phyloP scores from a whole-genome alignment of 2,888 invertebrate species.

The Carpatolechia fugitivella region DNA sequence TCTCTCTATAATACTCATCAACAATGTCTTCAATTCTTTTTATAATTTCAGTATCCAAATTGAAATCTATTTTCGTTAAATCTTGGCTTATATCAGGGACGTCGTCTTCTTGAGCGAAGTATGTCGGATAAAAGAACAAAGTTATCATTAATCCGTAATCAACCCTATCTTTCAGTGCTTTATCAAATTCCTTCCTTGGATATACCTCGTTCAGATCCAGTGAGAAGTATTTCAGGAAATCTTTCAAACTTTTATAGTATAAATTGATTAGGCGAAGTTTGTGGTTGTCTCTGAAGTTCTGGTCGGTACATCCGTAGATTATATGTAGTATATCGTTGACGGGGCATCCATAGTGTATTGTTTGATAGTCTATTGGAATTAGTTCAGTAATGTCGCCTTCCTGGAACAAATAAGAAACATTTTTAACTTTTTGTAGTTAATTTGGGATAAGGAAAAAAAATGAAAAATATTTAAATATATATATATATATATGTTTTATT shows the following conservation, averaged over 20 bases:
- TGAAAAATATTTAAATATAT: no score
- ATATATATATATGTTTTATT: no score
- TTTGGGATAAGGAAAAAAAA: not conserved
- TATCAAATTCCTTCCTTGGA: constrained; percentile 40
- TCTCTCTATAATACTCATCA: constrained; percentile 31
- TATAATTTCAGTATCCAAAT: constrained; percentile 31
- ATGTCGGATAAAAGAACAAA: constrained; percentile 35
- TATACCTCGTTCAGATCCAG: constrained; percentile 38
- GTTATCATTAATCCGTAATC: constrained; percentile 42
- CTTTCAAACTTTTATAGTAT: constrained; percentile 38
- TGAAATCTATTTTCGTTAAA: constrained; percentile 25
- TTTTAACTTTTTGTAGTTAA: no score
- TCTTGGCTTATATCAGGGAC: constrained; percentile 33
- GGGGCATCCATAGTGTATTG: constrained; percentile 41
- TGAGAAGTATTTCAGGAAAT: constrained; percentile 39
- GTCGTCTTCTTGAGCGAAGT: constrained; percentile 39
- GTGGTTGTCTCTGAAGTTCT: constrained; percentile 40
- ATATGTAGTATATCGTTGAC: constrained; percentile 45
- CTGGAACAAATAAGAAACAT: constrained; percentile 30
- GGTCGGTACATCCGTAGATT: constrained; percentile 40
- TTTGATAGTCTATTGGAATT: constrained; percentile 46
- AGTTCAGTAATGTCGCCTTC: constrained; percentile 36
- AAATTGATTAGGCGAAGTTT: constrained; percentile 37
- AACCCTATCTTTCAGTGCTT: constrained; percentile 34
- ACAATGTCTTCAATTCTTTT: constrained; percentile 36